Percentiles rank a stretch among this genome's conserved stretches.
phyloP scores from a whole-genome alignment of 1,140 invertebrate genomes.

The Stegodyphus dumicola region DNA sequence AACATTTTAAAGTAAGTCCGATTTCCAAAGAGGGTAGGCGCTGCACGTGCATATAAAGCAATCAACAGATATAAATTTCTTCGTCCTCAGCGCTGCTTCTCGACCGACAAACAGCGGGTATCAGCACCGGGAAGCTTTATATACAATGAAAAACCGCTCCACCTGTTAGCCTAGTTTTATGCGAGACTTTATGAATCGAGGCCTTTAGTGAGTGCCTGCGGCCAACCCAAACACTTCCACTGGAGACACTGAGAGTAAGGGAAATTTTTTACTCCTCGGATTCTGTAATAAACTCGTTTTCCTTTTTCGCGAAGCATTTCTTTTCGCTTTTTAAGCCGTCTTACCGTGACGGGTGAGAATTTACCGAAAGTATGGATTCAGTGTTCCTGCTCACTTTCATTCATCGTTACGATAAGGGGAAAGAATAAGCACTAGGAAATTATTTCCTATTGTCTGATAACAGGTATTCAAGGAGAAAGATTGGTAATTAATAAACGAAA shows the following conservation, averaged over 20 bases:
- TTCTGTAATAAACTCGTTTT: background rate
- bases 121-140: constrained; percentile 28
- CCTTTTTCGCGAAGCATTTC: background rate
- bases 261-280: too few relatives aligned
- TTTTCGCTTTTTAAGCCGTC: background rate
- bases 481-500: too few relatives aligned
- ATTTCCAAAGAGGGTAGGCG: background rate
- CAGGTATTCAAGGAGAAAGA: too few relatives aligned
- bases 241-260: background rate
- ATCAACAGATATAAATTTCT: constrained; percentile 10
- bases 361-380: background rate
- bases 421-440: too few relatives aligned
- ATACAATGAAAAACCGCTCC: constrained; percentile 26
- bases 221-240: constrained; percentile 24
- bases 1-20: too few relatives aligned
- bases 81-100: background rate
- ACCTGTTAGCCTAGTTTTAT: constrained; percentile 40
- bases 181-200: constrained; percentile 2
- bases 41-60: constrained; percentile 20
- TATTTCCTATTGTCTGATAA: too few relatives aligned
- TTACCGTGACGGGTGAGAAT: background rate
- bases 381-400: background rate
- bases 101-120: constrained; percentile 37
- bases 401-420: too few relatives aligned
- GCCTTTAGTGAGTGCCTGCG: constrained; percentile 31